Evolutionary conservation across 2,797 vertebrate species (phyloP).

Genomic region (Rhinatrema bivittatum): DNA sequence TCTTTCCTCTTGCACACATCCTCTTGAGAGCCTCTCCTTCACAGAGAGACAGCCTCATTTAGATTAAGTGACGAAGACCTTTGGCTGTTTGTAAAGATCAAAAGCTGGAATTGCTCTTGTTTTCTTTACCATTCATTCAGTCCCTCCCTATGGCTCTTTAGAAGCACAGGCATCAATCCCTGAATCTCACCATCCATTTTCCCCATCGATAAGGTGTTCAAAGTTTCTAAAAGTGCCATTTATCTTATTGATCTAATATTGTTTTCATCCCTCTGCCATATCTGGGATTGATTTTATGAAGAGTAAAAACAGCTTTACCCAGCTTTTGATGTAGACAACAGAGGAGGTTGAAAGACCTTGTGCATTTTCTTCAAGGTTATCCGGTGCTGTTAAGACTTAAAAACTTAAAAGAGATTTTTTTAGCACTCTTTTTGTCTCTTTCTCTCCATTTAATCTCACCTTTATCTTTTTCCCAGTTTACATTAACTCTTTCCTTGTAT

Average conservation of each 20-base stretch:
- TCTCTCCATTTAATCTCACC: too few relatives aligned
- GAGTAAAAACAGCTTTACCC: slow-evolving; percentile 17
- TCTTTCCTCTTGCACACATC: slow-evolving; percentile 17
- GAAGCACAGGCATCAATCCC: slow-evolving; percentile 15
- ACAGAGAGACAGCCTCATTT: too few relatives aligned
- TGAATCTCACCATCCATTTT: slow-evolving; percentile 9
- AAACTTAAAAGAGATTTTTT: too few relatives aligned
- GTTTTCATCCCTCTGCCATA: slow-evolving; percentile 1
- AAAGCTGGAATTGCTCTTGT: slow-evolving; percentile 4
- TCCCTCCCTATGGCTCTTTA: slow-evolving; percentile 28
- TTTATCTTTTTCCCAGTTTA: too few relatives aligned
- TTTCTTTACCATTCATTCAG: slow-evolving; percentile 22
- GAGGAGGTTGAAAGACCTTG: too few relatives aligned
- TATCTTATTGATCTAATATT: slow-evolving; percentile 30
- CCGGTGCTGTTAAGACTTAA: too few relatives aligned
- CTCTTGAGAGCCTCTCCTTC: too few relatives aligned
- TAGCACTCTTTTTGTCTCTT: too few relatives aligned
- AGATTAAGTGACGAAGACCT: too few relatives aligned
- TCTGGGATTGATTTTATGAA: slow-evolving; percentile 30
- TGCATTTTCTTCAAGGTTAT: too few relatives aligned
- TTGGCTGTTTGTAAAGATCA: slow-evolving; percentile 7
- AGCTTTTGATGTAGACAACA: too few relatives aligned
- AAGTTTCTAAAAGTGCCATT: slow-evolving; percentile 21
- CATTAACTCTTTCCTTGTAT: too few relatives aligned
- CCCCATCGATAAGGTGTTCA: slow-evolving; percentile 20